Percentiles rank a stretch among this genome's conserved stretches.
These are phyloP conservation scores for Syngnathus scovelli DNA, from an alignment of 2,113 vertebrate species.

Conservation along the genomic window DNA sequence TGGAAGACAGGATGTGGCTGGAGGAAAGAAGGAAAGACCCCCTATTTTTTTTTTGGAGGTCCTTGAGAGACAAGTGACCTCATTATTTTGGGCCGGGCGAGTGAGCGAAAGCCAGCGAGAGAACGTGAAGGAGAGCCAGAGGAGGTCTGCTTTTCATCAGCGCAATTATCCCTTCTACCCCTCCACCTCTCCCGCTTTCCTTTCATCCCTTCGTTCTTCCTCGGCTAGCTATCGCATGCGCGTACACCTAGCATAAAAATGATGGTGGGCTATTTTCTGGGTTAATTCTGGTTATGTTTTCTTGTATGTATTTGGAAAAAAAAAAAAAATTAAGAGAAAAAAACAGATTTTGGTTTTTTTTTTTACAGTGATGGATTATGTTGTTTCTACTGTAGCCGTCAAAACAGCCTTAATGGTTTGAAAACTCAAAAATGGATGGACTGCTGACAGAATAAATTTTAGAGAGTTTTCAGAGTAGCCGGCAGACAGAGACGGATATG, in stretches of 20 bases:
- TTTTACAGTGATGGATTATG: not conserved
- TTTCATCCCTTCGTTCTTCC: not conserved
- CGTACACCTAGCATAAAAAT: not conserved
- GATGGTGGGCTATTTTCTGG: not conserved
- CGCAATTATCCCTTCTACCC: constrained; percentile 47
- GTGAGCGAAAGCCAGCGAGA: constrained; percentile 26
- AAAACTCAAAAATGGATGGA: not conserved
- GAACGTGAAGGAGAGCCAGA: constrained; percentile 58
- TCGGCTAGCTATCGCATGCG: not conserved
- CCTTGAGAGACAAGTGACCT: constrained; percentile 67
- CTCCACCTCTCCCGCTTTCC: constrained; percentile 22
- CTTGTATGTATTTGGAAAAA: too few relatives aligned
- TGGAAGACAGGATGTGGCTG: constrained; percentile 44
- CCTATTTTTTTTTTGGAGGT: constrained; percentile 43
- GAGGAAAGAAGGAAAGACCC: constrained; percentile 37
- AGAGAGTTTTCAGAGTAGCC: constrained; percentile 7
- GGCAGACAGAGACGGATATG: constrained; percentile 1
- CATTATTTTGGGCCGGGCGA: constrained; percentile 61
- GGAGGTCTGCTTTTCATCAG: constrained; percentile 64
- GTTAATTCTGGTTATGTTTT: not conserved
- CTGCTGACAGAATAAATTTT: not conserved
- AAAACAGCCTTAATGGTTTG: constrained; percentile 1
- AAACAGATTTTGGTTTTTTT: too few relatives aligned
- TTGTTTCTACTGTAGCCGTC: not conserved
- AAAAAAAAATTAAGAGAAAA: not conserved